Evolutionary conservation across 2,113 vertebrate species (phyloP).

Genomic region (Pseudorectes ferrugineus): DNA sequence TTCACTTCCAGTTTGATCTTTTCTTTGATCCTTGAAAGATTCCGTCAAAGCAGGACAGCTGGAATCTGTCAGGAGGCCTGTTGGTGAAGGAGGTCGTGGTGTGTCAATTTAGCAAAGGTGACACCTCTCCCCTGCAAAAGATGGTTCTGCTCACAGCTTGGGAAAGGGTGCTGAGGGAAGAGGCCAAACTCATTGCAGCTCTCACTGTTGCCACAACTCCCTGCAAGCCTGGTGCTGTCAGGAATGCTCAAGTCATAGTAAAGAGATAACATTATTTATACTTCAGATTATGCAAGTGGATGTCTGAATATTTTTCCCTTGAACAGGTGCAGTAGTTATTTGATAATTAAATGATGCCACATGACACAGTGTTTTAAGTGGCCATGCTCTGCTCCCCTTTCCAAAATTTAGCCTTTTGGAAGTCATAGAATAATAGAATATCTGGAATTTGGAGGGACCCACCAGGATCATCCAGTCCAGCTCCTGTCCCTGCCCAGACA

Average conservation of each 20-base stretch:
- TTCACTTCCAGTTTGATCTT: background rate
- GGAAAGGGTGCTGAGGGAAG: background rate
- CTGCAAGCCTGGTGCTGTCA: background rate
- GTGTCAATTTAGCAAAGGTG: background rate
- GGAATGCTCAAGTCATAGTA: background rate
- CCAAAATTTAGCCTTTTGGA: background rate
- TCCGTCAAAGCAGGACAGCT: background rate
- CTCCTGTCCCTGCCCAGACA: background rate
- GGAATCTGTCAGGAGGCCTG: background rate
- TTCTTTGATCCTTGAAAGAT: conserved; percentile 5
- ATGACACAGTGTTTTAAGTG: background rate
- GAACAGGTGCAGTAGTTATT: background rate
- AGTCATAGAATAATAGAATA: background rate
- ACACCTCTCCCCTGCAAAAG: background rate
- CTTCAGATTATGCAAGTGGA: background rate
- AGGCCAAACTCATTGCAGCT: background rate
- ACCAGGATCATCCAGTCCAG: fast-evolving
- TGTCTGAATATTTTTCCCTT: background rate
- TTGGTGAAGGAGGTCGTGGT: background rate
- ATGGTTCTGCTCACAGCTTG: background rate
- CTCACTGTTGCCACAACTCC: background rate
- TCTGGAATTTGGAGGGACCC: background rate
- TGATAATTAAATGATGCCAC: background rate
- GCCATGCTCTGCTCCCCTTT: background rate
- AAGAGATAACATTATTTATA: background rate